Conservation (phyloP, 2,113 vertebrate genomes). For the Entomyzon cyanotis region DNA sequence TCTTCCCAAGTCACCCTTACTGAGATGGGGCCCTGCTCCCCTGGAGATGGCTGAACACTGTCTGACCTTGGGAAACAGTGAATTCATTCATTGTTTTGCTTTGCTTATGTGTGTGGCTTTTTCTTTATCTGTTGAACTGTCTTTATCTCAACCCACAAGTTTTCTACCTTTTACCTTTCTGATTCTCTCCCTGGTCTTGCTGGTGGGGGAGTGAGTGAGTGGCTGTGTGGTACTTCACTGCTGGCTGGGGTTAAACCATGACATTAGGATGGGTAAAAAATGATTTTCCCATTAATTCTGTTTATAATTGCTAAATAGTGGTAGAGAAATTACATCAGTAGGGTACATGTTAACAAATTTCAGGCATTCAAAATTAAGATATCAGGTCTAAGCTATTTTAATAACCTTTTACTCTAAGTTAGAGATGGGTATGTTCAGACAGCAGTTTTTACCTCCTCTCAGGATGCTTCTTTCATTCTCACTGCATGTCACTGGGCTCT, state of each 20-base stretch:
- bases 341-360: background rate
- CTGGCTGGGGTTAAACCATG: background rate
- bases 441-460: background rate
- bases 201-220: background rate
- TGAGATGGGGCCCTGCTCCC: too few relatives aligned
- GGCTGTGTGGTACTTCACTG: background rate
- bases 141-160: background rate
- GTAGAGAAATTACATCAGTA: background rate
- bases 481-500: background rate
- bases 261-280: background rate
- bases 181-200: background rate
- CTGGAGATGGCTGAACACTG: background rate
- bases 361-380: background rate
- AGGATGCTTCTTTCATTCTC: background rate
- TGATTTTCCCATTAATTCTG: background rate
- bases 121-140: background rate
- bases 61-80: background rate
- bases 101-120: background rate
- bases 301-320: background rate
- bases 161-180: background rate
- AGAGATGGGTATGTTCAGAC: background rate
- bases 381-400: background rate
- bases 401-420: background rate
- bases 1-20: background rate
- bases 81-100: background rate